These are phyloP conservation scores for Prionchulus punctatus DNA, from an alignment of 2,888 invertebrate genomes.

Conservation along the genomic window DNA sequence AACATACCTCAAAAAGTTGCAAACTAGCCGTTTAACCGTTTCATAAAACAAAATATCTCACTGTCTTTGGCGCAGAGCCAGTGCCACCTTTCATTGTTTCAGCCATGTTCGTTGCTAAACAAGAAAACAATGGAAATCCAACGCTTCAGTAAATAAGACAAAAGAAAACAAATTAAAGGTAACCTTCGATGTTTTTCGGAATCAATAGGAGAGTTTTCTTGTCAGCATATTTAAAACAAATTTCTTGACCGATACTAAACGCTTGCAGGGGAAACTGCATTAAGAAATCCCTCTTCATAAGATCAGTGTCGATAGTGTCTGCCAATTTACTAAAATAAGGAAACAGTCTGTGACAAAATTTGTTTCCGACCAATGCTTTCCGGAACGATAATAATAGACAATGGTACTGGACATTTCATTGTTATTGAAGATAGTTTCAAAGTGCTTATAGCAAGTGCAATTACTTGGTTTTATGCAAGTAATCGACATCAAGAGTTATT, in stretches of 20 bases:
- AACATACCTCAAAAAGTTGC: not conserved
- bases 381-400: not conserved
- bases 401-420: not conserved
- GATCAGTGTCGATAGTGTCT: constrained; percentile 84
- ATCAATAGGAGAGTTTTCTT: constrained; percentile 62
- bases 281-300: constrained; percentile 84
- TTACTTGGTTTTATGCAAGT: constrained; percentile 83
- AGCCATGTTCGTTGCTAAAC: constrained; percentile 12
- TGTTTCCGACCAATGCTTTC: not conserved
- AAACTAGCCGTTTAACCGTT: constrained; percentile 10
- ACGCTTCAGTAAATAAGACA: constrained; percentile 28
- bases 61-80: not conserved
- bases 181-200: constrained; percentile 75
- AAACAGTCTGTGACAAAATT: not conserved
- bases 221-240: constrained; percentile 12
- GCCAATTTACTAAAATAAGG: constrained; percentile 51
- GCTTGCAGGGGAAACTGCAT: constrained; percentile 73
- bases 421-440: too few species aligned
- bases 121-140: not conserved
- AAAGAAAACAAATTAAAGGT: constrained; percentile 5
- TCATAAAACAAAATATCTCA: constrained; percentile 6
- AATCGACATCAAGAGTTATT: constrained; percentile 76
- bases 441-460: too few species aligned
- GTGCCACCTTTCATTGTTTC: not conserved
- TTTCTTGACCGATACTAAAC: constrained; percentile 64